Conservation (phyloP, 2,888 invertebrate species). For the Latrodectus elegans region DNA sequence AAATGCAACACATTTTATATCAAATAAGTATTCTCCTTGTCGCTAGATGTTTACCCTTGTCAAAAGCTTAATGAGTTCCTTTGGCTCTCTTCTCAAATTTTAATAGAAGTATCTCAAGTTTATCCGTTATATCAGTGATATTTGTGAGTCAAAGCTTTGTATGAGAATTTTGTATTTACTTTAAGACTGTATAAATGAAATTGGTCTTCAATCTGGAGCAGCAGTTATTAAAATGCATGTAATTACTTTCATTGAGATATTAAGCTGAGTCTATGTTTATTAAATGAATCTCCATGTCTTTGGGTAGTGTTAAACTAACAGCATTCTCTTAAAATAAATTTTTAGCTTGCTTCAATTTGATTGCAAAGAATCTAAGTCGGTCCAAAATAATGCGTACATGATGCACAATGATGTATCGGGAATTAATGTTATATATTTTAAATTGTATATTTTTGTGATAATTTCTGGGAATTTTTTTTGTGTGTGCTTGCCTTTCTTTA, state of each 20-base stretch:
- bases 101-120: background rate
- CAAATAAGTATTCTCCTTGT: no score
- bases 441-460: no score
- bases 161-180: background rate
- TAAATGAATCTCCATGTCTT: background rate
- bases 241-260: slow-evolving; percentile 54
- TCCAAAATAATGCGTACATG: background rate
- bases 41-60: background rate
- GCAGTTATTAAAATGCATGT: slow-evolving; percentile 49
- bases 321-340: background rate
- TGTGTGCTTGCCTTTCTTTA: no score
- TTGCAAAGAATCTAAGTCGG: background rate
- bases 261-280: slow-evolving; percentile 43
- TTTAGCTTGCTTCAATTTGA: background rate
- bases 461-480: no score
- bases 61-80: slow-evolving; percentile 1
- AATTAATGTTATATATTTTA: no score
- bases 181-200: background rate
- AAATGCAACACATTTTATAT: background rate
- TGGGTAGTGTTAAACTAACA: no score
- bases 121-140: background rate
- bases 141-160: background rate
- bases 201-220: background rate
- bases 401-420: background rate
- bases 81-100: background rate